Evolutionary conservation across 1,140 invertebrate genomes (phyloP), one percentile per base, ranked within the genome.

Genomic region (Xylocopa sonorina): DNA sequence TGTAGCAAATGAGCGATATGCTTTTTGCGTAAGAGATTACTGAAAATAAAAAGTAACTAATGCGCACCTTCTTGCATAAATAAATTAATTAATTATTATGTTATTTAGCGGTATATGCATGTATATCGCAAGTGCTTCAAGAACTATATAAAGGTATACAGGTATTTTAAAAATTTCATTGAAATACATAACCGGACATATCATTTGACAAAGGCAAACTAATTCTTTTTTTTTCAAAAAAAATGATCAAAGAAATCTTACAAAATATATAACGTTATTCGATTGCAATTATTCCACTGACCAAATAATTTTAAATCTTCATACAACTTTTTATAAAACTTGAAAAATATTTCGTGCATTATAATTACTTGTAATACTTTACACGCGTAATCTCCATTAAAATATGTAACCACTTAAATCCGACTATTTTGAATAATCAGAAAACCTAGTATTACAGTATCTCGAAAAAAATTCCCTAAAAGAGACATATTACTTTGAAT

Each of bases 401-500:
- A 67, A 14, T 43, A 48, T 32, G 43, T n/a, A 24, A 43, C n/a
- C 51, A 63, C 43, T 41, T 60, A 14, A 29, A 63, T n/a, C 3
- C 3, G 34, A 77, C 69, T 38, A 48, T 77, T 14, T 1, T 32
- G 21, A 34, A 43, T 53, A 29, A 48, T 48, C 41, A 64, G 24
- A 3, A 10, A 64, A 73, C 43, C n/a, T 16, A 48, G 5, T 16
- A 21, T 48, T 68, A 57, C n/a, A 68, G n/a, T 50, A 1, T 55
- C 21, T 66, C 18, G 29, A 4, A 38, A 50, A 14, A 4, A 57
- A 67, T 27, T 55, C 24, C 21, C 46, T 32, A 2, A 32, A 50
- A 48, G 16, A 60, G 27, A 69, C 9, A 9, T 16, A 71, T 41
- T 58, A 53, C 48, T 43, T 55, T 34, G 16, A 62, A 71, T 78